Evolutionary conservation across 2,113 vertebrate species (phyloP).

Genomic region (Thomomys bottae): DNA sequence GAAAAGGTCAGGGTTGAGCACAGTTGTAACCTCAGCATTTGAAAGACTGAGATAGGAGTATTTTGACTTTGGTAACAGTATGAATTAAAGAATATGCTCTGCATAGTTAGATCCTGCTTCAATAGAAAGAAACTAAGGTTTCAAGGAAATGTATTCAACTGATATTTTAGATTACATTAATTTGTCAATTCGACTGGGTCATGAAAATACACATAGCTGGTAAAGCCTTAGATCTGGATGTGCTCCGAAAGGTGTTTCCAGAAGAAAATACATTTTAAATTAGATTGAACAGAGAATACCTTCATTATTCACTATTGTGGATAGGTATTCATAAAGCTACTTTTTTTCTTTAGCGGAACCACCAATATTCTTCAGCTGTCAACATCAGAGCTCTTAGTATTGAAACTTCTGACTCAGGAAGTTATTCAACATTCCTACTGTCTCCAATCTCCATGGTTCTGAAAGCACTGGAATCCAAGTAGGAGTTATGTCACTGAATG

Average conservation of each 20-base stretch:
- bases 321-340: no score
- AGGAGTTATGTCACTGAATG: neutral
- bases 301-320: accelerated
- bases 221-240: neutral
- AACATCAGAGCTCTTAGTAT: neutral
- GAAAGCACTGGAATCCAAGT: neutral
- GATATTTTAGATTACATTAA: neutral
- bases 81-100: neutral
- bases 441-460: neutral
- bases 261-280: neutral
- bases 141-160: no score
- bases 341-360: no score
- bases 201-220: neutral
- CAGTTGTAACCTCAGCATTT: no score
- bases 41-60: no score
- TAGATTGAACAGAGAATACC: neutral
- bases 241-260: neutral
- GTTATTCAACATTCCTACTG: accelerated
- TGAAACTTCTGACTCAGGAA: neutral
- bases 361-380: neutral
- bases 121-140: no score
- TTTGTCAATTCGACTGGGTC: neutral
- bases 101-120: no score
- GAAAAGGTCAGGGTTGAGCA: no score
- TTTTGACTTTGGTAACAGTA: neutral